Conservation (phyloP, 2,888 invertebrate species). For the Apodemia duryi region DNA sequence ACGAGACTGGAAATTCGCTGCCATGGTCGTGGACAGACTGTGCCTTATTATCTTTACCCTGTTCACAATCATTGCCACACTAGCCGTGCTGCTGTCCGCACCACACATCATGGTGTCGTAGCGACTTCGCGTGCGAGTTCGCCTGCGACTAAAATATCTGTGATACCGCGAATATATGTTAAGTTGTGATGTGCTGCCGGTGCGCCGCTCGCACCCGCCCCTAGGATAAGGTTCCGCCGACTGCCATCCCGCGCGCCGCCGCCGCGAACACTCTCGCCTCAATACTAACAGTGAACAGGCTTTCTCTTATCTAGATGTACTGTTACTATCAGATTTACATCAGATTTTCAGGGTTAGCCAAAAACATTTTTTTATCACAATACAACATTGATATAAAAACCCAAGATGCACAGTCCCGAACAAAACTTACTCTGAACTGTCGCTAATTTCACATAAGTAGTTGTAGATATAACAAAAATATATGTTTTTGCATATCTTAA, state of each 20-base stretch:
- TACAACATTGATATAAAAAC: too few species aligned
- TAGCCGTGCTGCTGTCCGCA: constrained; percentile 97
- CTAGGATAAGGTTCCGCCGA: constrained; percentile 69
- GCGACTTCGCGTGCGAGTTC: constrained; percentile 78
- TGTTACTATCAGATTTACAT: background rate
- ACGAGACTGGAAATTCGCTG: constrained; percentile 99
- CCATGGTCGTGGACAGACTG: constrained; percentile 99
- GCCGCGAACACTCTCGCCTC: background rate
- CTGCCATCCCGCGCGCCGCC: constrained; percentile 52
- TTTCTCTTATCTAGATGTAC: background rate
- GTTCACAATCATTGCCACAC: constrained; percentile 98
- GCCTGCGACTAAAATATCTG: constrained; percentile 78
- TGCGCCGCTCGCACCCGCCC: constrained; percentile 67
- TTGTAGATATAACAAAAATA: too few species aligned
- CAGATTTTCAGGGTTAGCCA: background rate
- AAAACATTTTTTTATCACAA: too few species aligned
- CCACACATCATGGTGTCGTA: constrained; percentile 97
- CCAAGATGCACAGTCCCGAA: too few species aligned
- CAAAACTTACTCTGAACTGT: too few species aligned
- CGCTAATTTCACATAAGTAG: too few species aligned
- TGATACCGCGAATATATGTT: constrained; percentile 85
- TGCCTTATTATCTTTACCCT: constrained; percentile 99
- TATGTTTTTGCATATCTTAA: too few species aligned
- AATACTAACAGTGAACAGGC: background rate
- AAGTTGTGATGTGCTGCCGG: constrained; percentile 81